phyloP scores from a whole-genome alignment of 2,113 vertebrate species.

The Pelmatolapia mariae region DNA sequence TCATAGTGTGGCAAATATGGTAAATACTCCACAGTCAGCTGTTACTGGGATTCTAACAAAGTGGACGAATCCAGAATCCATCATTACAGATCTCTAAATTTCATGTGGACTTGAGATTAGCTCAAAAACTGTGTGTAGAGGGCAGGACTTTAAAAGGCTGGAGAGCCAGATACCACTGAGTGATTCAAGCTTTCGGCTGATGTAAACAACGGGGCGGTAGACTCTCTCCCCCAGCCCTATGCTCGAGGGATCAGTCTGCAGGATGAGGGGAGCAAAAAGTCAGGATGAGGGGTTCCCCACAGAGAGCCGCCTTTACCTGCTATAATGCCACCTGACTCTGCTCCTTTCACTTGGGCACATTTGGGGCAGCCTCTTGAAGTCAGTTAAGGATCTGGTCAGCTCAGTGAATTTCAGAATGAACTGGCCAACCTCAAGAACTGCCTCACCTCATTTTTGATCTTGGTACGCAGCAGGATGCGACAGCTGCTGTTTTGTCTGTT shows the following conservation, averaged over 20 bases:
- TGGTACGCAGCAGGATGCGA: background rate
- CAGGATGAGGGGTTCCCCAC: background rate
- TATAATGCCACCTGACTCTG: background rate
- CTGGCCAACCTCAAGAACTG: background rate
- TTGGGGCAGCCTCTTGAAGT: background rate
- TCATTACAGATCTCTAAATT: too few species aligned
- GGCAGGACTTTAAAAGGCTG: background rate
- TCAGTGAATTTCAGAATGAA: background rate
- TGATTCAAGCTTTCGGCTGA: background rate
- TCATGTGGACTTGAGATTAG: too few species aligned
- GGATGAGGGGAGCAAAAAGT: background rate
- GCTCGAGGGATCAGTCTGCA: background rate
- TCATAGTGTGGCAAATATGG: too few species aligned
- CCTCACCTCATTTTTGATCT: background rate
- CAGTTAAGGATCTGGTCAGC: background rate
- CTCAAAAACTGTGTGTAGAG: background rate
- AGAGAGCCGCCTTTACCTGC: background rate
- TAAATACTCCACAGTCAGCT: too few species aligned
- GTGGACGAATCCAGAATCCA: too few species aligned
- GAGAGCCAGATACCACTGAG: background rate
- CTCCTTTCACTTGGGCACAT: background rate
- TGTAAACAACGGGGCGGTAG: background rate
- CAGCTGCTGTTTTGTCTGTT: background rate
- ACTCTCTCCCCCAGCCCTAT: background rate
- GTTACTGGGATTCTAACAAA: too few species aligned